Base-by-base conservation (phyloP, 2,113 vertebrate species). In the Acinonyx jubatus region DNA sequence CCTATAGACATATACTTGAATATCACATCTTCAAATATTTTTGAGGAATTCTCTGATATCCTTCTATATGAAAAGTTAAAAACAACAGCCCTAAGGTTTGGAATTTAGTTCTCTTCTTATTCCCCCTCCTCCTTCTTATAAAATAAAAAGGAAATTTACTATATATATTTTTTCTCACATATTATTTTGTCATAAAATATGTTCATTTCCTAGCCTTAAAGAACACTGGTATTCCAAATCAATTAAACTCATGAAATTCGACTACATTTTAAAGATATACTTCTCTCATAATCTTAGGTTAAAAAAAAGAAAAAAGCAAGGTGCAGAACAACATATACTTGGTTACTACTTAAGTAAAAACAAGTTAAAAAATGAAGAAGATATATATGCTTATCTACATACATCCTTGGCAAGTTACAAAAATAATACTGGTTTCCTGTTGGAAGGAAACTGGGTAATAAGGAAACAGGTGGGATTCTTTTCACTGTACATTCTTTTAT, bases 181-280 rank as follows among this genome's bases (percentile, higher is more conserved):
- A 88, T 57, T 18, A 80, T 61, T 7, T 57, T 93, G 16, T 97
- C 92, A 89, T 4, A 93, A 92, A 91, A 29, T 80, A 31, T n/a
- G 8, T 50, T n/a, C 14, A n/a, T 55, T 96, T 93, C 83, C 25
- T 87, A 93, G 81, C 12, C 25, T 91, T 68, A 79, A 80, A 84
- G 55, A 96, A 82, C n/a, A 94, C 0, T 21, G 91, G 18, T 66
- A 82, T 90, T 96, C 48, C 36, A 94, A 93, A 93, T 90, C 16
- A 87, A 82, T 36, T 19, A 69, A 95, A 94, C 13, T 95, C 23
- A 87, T 74, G 33, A 94, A 91, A 94, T 92, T 31, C 87, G 15
- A 88, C 1, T 91, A 11, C n/a, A 78, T 89, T 96, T 90, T 65
- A 83, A 96, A 71, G 84, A 71, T 61, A 87, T 25, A 36, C 57